These are phyloP conservation scores for Drosophila pullipes DNA, from an alignment of 2,888 invertebrate genomes.

Conservation along the genomic window DNA sequence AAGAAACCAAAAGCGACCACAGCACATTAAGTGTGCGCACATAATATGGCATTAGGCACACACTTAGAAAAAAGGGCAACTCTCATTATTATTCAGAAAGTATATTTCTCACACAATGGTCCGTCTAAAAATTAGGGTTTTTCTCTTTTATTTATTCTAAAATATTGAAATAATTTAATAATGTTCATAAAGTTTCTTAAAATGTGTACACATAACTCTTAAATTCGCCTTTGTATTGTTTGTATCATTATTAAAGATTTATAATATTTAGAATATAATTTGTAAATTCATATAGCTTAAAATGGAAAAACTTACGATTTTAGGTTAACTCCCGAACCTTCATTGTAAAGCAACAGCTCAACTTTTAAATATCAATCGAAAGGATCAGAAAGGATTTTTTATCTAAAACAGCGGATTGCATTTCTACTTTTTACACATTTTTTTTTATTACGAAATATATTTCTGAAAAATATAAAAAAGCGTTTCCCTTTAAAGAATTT, in stretches of 20 bases:
- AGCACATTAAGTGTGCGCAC: constrained; percentile 9
- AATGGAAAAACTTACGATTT: not conserved
- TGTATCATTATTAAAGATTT: not conserved
- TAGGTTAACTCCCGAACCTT: fast-evolving
- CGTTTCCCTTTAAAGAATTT: not conserved
- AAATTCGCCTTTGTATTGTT: not conserved
- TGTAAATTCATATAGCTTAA: no score
- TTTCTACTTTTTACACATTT: not conserved
- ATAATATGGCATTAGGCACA: constrained; percentile 19
- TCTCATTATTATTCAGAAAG: not conserved
- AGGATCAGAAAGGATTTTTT: not conserved
- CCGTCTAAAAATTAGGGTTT: fast-evolving
- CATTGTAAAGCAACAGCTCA: not conserved
- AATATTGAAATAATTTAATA: not conserved
- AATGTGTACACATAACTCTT: not conserved
- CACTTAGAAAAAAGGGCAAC: not conserved
- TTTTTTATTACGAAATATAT: not conserved
- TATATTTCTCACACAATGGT: not conserved
- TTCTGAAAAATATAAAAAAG: not conserved
- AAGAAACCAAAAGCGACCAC: constrained; percentile 4
- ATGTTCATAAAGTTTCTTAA: not conserved
- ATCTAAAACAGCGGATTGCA: not conserved
- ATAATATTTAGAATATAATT: not conserved
- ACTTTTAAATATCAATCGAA: no score
- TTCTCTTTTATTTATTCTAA: not conserved